These are phyloP conservation scores for Crotalus viridis DNA, from an alignment of 2,113 vertebrate genomes.

Conservation along the genomic window DNA sequence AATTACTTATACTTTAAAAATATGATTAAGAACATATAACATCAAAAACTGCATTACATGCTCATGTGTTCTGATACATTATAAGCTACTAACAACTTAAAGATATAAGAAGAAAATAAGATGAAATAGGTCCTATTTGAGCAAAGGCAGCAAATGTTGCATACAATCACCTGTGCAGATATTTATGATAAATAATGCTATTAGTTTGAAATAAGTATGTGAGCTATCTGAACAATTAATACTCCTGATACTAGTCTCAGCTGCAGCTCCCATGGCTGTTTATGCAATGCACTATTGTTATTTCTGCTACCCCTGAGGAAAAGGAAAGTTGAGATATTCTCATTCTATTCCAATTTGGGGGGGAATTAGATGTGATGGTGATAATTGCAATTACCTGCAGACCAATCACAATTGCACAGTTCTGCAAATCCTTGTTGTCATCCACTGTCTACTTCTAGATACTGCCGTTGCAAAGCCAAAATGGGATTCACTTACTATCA, in stretches of 20 bases:
- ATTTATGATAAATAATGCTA: conserved; percentile 13
- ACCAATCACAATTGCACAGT: neutral
- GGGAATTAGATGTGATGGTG: neutral
- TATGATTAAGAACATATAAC: conserved; percentile 57
- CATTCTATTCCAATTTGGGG: neutral
- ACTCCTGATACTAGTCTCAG: neutral
- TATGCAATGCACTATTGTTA: neutral
- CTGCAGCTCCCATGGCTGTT: neutral
- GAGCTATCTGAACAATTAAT: neutral
- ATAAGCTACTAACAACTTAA: conserved; percentile 49
- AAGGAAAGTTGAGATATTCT: neutral
- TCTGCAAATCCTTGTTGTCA: neutral
- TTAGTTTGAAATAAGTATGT: conserved; percentile 13
- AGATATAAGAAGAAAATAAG: conserved; percentile 28
- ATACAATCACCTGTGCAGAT: neutral
- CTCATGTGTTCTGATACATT: conserved; percentile 48
- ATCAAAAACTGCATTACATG: conserved; percentile 50
- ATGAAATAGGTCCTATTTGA: neutral
- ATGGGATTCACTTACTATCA: neutral
- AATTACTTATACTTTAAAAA: conserved; percentile 56
- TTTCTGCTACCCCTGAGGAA: neutral
- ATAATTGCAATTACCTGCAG: neutral
- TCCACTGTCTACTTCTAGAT: neutral
- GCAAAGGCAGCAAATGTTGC: conserved; percentile 40
- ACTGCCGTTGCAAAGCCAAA: neutral